A percentile compares a stretch with the other conserved stretches of the same genome.
These are phyloP conservation scores for Haemorhous mexicanus DNA, from an alignment of 2,113 vertebrate genomes.

Conservation along the genomic window DNA sequence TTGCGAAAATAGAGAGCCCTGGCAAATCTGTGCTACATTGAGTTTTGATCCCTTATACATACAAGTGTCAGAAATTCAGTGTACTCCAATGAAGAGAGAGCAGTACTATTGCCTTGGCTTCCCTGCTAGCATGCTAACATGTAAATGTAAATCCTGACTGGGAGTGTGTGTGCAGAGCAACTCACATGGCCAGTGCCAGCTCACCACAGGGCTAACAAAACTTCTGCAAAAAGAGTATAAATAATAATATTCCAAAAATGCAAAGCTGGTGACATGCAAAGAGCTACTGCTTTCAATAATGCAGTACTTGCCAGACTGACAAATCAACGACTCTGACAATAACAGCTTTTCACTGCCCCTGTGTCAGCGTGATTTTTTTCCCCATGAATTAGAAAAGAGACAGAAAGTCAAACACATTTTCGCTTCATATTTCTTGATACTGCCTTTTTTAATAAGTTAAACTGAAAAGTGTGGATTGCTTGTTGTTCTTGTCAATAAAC, in stretches of 20 bases:
- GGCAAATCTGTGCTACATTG: not conserved
- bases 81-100: not conserved
- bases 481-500: not conserved
- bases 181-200: not conserved
- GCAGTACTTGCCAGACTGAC: not conserved
- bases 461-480: not conserved
- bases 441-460: not conserved
- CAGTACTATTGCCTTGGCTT: not conserved
- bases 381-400: not conserved
- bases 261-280: rapidly evolving
- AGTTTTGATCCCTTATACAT: not conserved
- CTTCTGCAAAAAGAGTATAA: not conserved
- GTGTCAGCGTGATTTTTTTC: not conserved
- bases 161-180: not conserved
- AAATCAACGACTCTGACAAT: not conserved
- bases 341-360: not conserved
- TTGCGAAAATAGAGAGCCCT: not conserved
- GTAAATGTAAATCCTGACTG: not conserved
- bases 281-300: not conserved
- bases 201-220: not conserved
- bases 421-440: not conserved
- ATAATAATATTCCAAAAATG: not conserved
- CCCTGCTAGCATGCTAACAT: not conserved
- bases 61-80: not conserved
- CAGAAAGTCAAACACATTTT: not conserved